Percentiles rank a stretch among this genome's conserved stretches.
These are phyloP conservation scores for Microcebus murinus DNA, from an alignment of 2,113 vertebrate species.

Conservation along the genomic window DNA sequence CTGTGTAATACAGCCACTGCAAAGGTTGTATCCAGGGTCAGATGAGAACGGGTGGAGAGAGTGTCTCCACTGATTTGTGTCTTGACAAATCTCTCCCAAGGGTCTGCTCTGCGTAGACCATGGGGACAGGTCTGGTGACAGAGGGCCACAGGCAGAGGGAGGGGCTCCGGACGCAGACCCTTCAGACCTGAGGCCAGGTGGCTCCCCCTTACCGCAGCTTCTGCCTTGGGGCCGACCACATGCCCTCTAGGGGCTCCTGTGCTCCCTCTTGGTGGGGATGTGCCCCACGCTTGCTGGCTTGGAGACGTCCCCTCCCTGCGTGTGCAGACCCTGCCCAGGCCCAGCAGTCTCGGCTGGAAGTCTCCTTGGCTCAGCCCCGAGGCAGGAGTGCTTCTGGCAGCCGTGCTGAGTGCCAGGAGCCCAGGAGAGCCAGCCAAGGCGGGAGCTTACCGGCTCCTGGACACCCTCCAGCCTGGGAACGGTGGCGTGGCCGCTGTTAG, in stretches of 20 bases:
- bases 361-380: not conserved
- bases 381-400: not conserved
- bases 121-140: not conserved
- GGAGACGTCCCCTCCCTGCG: rapidly evolving
- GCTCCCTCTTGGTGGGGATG: rapidly evolving
- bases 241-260: not conserved
- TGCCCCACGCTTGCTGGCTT: not conserved
- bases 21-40: too few species aligned
- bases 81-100: not conserved
- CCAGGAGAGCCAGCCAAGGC: not conserved
- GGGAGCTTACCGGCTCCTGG: not conserved
- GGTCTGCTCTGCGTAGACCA: rapidly evolving
- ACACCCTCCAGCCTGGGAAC: not conserved
- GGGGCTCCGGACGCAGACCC: rapidly evolving
- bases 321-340: too few species aligned
- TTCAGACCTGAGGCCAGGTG: too few species aligned
- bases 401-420: not conserved
- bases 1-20: not conserved
- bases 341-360: too few species aligned
- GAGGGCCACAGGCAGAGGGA: not conserved
- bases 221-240: not conserved
- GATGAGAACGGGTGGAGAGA: too few species aligned
- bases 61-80: rapidly evolving
- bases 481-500: rapidly evolving
- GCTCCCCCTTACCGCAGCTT: not conserved